Conservation (phyloP, 2,113 vertebrate species). For the Brachyhypopomus occidentalis region DNA sequence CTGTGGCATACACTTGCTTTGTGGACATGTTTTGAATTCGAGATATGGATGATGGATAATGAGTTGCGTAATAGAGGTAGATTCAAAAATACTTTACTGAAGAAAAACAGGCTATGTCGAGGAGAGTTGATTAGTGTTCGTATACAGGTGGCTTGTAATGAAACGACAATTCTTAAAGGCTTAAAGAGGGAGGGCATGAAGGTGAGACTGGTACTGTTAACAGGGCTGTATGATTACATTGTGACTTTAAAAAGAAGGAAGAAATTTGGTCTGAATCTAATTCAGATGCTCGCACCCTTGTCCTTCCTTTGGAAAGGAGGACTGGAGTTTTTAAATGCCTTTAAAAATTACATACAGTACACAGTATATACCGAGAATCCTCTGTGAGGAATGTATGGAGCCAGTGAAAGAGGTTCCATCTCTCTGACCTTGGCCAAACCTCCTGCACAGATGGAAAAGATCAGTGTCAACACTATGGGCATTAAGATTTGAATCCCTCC, state of each 20-base stretch:
- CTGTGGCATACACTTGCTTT: conserved; percentile 16
- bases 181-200: background rate
- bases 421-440: conserved; percentile 42
- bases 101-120: no score
- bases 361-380: conserved; percentile 6
- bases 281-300: background rate
- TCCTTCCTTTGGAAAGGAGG: background rate
- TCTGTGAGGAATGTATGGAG: conserved; percentile 32
- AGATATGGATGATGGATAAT: background rate
- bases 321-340: conserved; percentile 10
- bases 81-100: no score
- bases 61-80: background rate
- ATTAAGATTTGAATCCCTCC: conserved; percentile 52
- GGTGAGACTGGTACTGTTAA: background rate
- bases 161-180: background rate
- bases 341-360: background rate
- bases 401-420: conserved; percentile 23
- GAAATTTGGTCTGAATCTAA: background rate
- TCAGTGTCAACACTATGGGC: conserved; percentile 55
- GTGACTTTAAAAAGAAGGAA: background rate
- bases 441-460: conserved; percentile 57
- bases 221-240: no score
- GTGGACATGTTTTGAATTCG: background rate
- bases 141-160: background rate
- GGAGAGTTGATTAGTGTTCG: no score